phyloP scores from a whole-genome alignment of 2,797 vertebrate genomes.

The Adelosebastes latens region DNA sequence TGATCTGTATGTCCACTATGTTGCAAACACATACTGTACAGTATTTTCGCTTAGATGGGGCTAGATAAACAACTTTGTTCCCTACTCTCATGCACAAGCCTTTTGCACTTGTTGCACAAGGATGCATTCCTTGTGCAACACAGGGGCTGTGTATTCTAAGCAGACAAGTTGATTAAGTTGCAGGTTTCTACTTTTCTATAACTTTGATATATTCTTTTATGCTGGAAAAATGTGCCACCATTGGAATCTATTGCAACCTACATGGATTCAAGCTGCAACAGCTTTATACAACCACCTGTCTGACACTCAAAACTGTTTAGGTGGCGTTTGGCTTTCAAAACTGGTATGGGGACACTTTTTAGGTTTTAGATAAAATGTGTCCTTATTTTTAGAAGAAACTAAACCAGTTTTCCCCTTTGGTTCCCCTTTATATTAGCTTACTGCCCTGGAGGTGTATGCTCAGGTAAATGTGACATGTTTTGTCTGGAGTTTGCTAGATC shows the following conservation, averaged over 20 bases:
- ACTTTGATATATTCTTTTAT: not conserved
- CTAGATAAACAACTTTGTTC: not conserved
- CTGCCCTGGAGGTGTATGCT: not conserved
- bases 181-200: not conserved
- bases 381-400: slow-evolving; percentile 3
- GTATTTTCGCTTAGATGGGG: not conserved
- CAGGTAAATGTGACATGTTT: not conserved
- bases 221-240: not conserved
- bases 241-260: not conserved
- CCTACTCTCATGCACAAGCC: not conserved
- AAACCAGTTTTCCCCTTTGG: slow-evolving; percentile 6
- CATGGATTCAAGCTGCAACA: not conserved
- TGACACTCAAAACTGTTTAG: not conserved
- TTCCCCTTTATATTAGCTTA: not conserved
- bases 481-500: not conserved
- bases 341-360: not conserved
- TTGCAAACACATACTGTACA: not conserved
- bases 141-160: not conserved
- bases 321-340: not conserved
- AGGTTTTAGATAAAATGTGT: not conserved
- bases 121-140: not conserved
- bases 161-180: not conserved
- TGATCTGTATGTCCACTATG: not conserved
- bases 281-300: not conserved
- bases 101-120: not conserved